Base-by-base conservation (phyloP, 2,113 vertebrate species). In the Alethe diademata region DNA sequence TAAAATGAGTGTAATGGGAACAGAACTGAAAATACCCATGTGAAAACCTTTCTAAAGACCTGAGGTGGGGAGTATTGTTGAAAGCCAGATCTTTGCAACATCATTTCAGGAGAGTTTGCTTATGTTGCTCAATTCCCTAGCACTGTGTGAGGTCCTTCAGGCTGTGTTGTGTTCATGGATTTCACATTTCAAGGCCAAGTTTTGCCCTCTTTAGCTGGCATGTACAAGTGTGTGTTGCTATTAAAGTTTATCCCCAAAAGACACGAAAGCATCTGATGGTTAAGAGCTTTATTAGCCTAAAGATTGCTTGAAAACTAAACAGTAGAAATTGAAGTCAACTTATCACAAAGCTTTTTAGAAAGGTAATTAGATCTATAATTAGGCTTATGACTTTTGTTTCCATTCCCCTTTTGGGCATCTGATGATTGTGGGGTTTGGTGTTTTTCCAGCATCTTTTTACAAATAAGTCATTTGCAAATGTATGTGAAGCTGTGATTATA, bases 341-440 rank as follows among this genome's bases (percentile, higher is more conserved):
- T 96, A 96, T 82, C 89, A 92, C 84, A 97, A 95, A 82, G 85
- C 76, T 96, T 58, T 73, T 69, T 92, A 88, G 87, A 96, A 95
- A 95, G 90, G 88, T 90, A 91, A 94, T 96, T 94, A 93, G 60
- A 72, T 60, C 79, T 93, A 7, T 79, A 75, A 93, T 92, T 89
- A 94, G 66, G 47, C 85, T 75, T 80, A 81, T 50, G 43, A 65
- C 54, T 91, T 86, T 38, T 88, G 76, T 33, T 96, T 81, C 56
- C 8, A 7, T 97, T 97, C 95, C 96, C 97, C 97, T 73, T 92
- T 86, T 71, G 29, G 24, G 53, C 74, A 88, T 93, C 91, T 95
- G 78, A 51, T 72, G 90, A 78, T 72, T 93, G 75, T 84, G 93
- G 74, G 66, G 29, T 96, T 97, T 96, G 91, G 94, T 90, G 38